Evolutionary conservation across 2,113 vertebrate genomes (phyloP).

Genomic region (Rhynchomys soricoides): DNA sequence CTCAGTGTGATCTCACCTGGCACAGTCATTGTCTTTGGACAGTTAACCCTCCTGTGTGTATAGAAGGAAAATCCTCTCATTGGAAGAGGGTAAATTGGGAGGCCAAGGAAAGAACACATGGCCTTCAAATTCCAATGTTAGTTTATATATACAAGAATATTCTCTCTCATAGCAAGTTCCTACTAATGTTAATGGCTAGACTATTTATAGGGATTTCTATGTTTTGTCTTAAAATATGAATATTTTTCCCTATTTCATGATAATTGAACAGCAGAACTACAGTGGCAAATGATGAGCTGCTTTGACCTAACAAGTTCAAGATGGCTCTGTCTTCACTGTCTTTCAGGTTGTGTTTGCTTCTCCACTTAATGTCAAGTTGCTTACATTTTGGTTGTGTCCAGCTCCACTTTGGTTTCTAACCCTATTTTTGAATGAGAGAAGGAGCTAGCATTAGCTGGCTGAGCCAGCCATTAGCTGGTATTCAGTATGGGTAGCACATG

Average conservation of each 20-base stretch:
- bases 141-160: background rate
- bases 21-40: background rate
- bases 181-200: background rate
- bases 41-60: background rate
- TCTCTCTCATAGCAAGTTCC: background rate
- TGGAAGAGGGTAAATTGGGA: background rate
- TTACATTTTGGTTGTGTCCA: background rate
- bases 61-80: background rate
- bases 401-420: background rate
- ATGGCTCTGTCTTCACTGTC: background rate
- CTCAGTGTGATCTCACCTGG: background rate
- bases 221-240: background rate
- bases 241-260: conserved; percentile 13
- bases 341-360: background rate
- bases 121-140: background rate
- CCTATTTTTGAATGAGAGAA: background rate
- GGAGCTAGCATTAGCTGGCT: background rate
- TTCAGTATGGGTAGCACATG: background rate
- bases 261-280: conserved; percentile 3
- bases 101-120: background rate
- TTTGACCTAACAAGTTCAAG: background rate
- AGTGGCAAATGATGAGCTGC: conserved; percentile 36
- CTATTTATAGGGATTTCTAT: background rate
- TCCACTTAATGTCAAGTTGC: background rate
- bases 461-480: background rate